These are phyloP conservation scores for Procambarus clarkii DNA, from an alignment of 1,140 invertebrate species.

Conservation along the genomic window DNA sequence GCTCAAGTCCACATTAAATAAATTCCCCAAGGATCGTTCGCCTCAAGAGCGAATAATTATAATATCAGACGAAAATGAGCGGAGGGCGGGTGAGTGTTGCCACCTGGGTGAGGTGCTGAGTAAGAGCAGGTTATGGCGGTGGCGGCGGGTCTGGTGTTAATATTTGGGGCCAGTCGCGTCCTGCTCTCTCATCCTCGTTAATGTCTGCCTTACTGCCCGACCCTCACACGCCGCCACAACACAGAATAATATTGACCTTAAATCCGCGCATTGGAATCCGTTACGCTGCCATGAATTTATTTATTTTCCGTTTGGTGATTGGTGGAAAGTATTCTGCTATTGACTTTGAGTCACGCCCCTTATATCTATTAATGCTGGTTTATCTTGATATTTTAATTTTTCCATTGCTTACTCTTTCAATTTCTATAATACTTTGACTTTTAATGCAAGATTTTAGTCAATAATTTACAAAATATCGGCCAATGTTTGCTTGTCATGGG, in stretches of 20 bases:
- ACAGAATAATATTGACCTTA: neutral
- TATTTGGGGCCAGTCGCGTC: slow-evolving; percentile 3
- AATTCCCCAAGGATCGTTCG: neutral
- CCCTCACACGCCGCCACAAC: neutral
- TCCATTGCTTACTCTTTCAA: neutral
- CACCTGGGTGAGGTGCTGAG: neutral
- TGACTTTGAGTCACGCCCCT: slow-evolving; percentile 1
- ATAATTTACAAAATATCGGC: neutral
- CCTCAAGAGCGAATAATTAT: neutral
- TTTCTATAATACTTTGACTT: neutral
- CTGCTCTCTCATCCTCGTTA: slow-evolving; percentile 2
- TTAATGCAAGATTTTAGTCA: neutral
- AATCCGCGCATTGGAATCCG: neutral
- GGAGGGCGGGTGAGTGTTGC: neutral
- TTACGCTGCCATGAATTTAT: neutral
- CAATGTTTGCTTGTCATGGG: neutral
- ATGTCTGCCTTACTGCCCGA: slow-evolving; percentile 1
- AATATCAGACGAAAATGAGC: too few species aligned
- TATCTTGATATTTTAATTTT: neutral
- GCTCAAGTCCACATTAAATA: neutral
- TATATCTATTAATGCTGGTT: neutral
- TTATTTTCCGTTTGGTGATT: neutral
- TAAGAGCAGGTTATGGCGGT: neutral
- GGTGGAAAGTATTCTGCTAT: neutral
- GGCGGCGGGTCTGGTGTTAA: neutral